Conservation (phyloP, 2,888 invertebrate genomes). For the Achlya flavicornis region DNA sequence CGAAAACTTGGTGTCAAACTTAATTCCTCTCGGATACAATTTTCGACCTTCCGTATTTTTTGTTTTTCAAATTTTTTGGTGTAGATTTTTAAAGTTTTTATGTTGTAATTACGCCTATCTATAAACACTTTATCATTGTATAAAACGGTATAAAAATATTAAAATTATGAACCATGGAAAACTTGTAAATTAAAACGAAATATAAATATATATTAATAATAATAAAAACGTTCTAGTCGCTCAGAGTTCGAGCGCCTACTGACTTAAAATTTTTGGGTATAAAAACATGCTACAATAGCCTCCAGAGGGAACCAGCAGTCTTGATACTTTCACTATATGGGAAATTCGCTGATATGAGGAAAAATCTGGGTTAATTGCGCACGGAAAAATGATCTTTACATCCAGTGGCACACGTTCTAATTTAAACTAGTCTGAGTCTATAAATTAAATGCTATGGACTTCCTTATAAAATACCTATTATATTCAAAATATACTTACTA, state of each 20-base stretch:
- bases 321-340: slow-evolving; percentile 66
- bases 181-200: slow-evolving; percentile 84
- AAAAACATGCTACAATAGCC: slow-evolving; percentile 84
- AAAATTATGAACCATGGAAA: slow-evolving; percentile 83
- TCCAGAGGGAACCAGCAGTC: slow-evolving; percentile 60
- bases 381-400: slow-evolving; percentile 44
- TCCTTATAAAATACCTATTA: background rate
- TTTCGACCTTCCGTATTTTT: slow-evolving; percentile 12
- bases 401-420: slow-evolving; percentile 19
- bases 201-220: slow-evolving; percentile 84
- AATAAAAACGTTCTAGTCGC: slow-evolving; percentile 82
- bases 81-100: slow-evolving; percentile 37
- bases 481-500: background rate
- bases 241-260: slow-evolving; percentile 84
- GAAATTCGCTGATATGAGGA: slow-evolving; percentile 39
- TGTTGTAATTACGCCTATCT: slow-evolving; percentile 77
- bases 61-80: slow-evolving; percentile 13
- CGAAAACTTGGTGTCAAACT: slow-evolving; percentile 50
- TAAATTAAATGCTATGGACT: background rate
- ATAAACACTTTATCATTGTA: slow-evolving; percentile 80
- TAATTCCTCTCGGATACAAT: slow-evolving; percentile 23
- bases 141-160: slow-evolving; percentile 84
- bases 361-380: slow-evolving; percentile 30
- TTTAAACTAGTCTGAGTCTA: background rate
- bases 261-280: slow-evolving; percentile 85